phyloP scores from a whole-genome alignment of 30 jellyfish, hydroid and myxozoan genomes.

The Catostylus mosaicus region DNA sequence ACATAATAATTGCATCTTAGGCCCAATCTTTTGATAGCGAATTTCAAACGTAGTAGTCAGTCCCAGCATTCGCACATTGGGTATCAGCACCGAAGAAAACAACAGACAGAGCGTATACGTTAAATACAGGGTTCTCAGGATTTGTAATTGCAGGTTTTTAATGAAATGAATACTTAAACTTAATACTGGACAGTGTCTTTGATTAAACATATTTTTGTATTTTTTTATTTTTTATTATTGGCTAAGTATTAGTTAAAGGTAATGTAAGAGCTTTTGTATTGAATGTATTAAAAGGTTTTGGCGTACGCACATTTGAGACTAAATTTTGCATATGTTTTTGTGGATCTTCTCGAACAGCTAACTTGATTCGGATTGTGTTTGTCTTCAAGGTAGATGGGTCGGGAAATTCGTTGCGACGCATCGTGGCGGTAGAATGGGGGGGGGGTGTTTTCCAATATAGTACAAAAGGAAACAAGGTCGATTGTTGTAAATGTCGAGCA shows the following conservation, averaged over 20 bases:
- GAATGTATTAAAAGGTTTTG: neutral
- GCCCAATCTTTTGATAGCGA: neutral
- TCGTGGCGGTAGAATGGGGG: too few relatives aligned
- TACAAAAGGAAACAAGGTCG: too few relatives aligned
- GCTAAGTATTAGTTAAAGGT: constrained; percentile 1
- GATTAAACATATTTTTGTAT: neutral
- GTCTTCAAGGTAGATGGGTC: too few relatives aligned
- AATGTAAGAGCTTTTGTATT: constrained; percentile 11
- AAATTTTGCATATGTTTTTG: too few relatives aligned
- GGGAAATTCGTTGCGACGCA: too few relatives aligned
- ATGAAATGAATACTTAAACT: neutral
- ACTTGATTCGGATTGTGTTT: too few relatives aligned
- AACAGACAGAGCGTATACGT: neutral
- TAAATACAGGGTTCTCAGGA: constrained; percentile 61
- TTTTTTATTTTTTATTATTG: neutral
- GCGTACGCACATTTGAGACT: neutral
- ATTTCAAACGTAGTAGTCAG: neutral
- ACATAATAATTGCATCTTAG: too few relatives aligned
- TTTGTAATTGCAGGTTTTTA: constrained; percentile 23
- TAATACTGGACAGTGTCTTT: constrained; percentile 67
- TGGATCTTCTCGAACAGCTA: too few relatives aligned
- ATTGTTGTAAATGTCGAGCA: too few relatives aligned
- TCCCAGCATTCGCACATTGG: constrained; percentile 1
- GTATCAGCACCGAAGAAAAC: neutral
- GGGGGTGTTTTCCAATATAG: too few relatives aligned